Evolutionary conservation across 2,888 invertebrate species (phyloP).

Genomic region (Hylaea fasciaria): DNA sequence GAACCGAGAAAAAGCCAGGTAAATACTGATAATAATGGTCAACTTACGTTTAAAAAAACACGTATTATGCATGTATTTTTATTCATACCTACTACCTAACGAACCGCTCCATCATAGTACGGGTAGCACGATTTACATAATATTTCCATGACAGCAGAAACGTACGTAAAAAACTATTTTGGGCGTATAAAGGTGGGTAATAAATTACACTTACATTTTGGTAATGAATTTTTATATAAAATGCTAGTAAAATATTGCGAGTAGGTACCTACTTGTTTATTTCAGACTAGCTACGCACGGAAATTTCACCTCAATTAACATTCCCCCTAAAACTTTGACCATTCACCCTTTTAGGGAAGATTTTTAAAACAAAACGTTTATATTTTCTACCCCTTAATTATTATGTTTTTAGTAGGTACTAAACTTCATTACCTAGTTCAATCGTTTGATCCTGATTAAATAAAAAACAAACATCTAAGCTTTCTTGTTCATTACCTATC

Average conservation of each 20-base stretch:
- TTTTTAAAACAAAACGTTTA: too few relatives aligned
- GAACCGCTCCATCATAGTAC: constrained; percentile 12
- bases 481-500: too few relatives aligned
- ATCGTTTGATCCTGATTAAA: too few relatives aligned
- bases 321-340: not conserved
- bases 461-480: too few relatives aligned
- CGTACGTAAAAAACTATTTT: constrained; percentile 25
- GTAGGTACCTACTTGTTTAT: not conserved
- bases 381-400: too few relatives aligned
- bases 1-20: too few relatives aligned
- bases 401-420: too few relatives aligned
- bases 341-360: not conserved
- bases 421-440: too few relatives aligned
- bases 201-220: constrained; percentile 21
- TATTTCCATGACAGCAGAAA: constrained; percentile 15
- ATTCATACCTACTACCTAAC: constrained; percentile 12
- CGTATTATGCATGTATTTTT: too few relatives aligned
- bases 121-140: constrained; percentile 22
- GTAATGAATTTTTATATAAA: constrained; percentile 4
- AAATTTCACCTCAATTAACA: not conserved
- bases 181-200: constrained; percentile 15
- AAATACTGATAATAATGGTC: too few relatives aligned
- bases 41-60: not conserved
- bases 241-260: not conserved
- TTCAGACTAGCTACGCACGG: not conserved